Percentiles rank a stretch among this genome's conserved stretches.
phyloP scores from a whole-genome alignment of 2,113 vertebrate species.

The Microcebus tavaratra region DNA sequence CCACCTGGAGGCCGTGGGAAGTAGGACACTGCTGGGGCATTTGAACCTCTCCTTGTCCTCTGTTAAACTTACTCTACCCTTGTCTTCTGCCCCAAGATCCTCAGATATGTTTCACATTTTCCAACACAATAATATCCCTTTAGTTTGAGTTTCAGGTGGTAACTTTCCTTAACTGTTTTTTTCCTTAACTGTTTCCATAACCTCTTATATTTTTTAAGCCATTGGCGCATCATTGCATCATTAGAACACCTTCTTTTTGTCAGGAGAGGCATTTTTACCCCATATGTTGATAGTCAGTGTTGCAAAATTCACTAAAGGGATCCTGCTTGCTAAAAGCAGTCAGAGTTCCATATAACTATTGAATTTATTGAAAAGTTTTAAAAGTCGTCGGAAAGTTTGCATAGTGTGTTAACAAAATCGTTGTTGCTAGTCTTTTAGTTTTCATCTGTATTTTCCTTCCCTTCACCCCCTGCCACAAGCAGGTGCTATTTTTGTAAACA shows the following conservation, averaged over 20 bases:
- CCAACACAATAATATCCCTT: not conserved
- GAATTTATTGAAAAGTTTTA: constrained; percentile 24
- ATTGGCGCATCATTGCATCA: not conserved
- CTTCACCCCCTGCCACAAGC: not conserved
- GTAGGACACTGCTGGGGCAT: not conserved
- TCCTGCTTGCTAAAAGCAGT: not conserved
- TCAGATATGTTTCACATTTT: not conserved
- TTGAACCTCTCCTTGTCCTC: not conserved
- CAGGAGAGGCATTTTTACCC: not conserved
- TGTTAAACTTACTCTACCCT: not conserved
- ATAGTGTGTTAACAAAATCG: not conserved
- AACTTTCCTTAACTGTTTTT: not conserved
- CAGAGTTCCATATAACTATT: not conserved
- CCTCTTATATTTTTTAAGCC: not conserved
- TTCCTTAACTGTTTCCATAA: not conserved
- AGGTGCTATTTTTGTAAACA: constrained; percentile 25
- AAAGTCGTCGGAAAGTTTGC: not conserved
- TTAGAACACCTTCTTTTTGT: not conserved
- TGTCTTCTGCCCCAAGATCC: not conserved
- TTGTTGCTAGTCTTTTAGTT: not conserved
- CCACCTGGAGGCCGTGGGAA: not conserved
- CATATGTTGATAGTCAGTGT: not conserved
- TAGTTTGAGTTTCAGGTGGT: not conserved
- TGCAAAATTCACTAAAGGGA: not conserved
- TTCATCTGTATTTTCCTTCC: not conserved